Evolutionary conservation across 2,113 vertebrate species (phyloP).

Genomic region (Gavia stellata): DNA sequence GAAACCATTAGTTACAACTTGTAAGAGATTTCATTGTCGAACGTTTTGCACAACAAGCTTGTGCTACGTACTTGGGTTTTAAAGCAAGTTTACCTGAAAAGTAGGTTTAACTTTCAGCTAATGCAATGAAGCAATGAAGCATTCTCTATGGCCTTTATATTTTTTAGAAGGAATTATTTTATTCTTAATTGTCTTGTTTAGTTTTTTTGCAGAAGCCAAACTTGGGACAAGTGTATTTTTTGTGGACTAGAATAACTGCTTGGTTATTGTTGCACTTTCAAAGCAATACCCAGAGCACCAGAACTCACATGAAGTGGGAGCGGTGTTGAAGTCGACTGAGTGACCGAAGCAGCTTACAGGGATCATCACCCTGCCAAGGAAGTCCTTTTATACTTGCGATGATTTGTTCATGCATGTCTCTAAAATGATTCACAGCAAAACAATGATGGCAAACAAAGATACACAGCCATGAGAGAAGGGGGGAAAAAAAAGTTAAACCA

Average conservation of each 20-base stretch:
- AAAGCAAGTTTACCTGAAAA: neutral
- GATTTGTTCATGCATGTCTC: constrained; percentile 96
- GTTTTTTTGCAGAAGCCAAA: neutral
- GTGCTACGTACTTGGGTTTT: neutral
- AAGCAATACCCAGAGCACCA: neutral
- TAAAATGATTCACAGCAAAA: constrained; percentile 66
- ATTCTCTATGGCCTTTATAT: neutral
- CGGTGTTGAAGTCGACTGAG: constrained; percentile 87
- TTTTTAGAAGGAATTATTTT: neutral
- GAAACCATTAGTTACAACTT: neutral
- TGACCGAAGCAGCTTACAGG: constrained; percentile 89
- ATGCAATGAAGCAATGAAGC: neutral
- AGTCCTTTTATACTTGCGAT: constrained; percentile 95
- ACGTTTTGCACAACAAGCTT: neutral
- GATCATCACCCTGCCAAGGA: constrained; percentile 91
- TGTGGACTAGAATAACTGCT: neutral
- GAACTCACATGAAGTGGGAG: constrained; percentile 90
- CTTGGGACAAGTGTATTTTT: neutral
- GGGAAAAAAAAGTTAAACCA: constrained; percentile 14
- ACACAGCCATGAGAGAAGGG: constrained; percentile 16
- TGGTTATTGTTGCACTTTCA: constrained; percentile 40
- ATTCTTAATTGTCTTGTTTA: neutral
- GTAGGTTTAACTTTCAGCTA: neutral
- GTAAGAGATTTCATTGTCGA: neutral
- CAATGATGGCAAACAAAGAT: neutral